Evolutionary conservation across 2,888 invertebrate genomes (phyloP), one percentile per base, ranked within the genome.

Genomic region (Opisthograptis luteolata): DNA sequence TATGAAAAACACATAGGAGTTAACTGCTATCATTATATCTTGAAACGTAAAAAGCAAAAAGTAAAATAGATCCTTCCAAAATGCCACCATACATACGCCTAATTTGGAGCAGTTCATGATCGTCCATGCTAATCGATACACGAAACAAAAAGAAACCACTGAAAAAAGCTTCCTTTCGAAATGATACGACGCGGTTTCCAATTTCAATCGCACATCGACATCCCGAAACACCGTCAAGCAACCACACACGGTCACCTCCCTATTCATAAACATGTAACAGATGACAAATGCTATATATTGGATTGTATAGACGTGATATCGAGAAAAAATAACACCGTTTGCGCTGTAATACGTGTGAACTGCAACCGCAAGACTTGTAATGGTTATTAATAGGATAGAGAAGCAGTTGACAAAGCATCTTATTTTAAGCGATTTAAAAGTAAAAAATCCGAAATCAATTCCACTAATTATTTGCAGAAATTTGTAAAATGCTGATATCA

Each of bases 361-460:
- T n/a, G n/a, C n/a, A n/a, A 24, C 24, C 24, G n/a, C 7, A 1
- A 24, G 1, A n/a, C 24, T n/a, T 8, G n/a, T 8, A 24, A 2
- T 3, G 3, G n/a, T n/a, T n/a, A n/a, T n/a, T n/a, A n/a, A 3
- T n/a, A n/a, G 1, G 1, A 24, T 1, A 3, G n/a, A 24, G n/a
- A 24, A 3, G n/a, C 24, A 8, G 2, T 24, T 24, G 7, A 24
- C 24, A 7, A 24, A 3, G n/a, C 24, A 24, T 24, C n/a, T 24
- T n/a, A 24, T 24, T 24, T 24, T 24, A n/a, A n/a, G n/a, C n/a
- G 24, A 24, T 7, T 24, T 7, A n/a, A 24, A 24, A 7, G n/a
- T 8, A 17, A 28, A 22, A n/a, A 30, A 36, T n/a, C 44, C 44
- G 19, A 36, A 36, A 20, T 44, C 22, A 1, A 36, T 8, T 6